These are phyloP conservation scores for Microtus richardsoni DNA, from an alignment of 2,113 vertebrate genomes.

Conservation along the genomic window DNA sequence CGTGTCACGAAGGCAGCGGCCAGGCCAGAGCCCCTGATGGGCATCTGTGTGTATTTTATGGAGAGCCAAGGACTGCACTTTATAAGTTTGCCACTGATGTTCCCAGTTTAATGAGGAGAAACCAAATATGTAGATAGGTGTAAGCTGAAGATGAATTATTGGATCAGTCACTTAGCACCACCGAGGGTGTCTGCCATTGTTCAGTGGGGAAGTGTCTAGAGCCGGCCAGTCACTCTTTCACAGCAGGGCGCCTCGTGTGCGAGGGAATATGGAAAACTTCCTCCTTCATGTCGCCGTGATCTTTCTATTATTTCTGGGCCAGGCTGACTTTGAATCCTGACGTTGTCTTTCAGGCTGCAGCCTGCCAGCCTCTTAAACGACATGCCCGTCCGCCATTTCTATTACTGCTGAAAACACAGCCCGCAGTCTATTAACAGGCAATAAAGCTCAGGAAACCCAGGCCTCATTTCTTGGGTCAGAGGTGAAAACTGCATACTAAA, in stretches of 20 bases:
- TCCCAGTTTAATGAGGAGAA: slow-evolving; percentile 85
- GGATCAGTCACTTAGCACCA: slow-evolving; percentile 89
- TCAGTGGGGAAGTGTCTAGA: slow-evolving; percentile 85
- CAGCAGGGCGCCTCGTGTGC: slow-evolving; percentile 78
- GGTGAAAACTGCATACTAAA: slow-evolving; percentile 91
- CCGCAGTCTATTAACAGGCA: slow-evolving; percentile 93
- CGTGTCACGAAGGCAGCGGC: slow-evolving; percentile 84
- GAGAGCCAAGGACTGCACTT: slow-evolving; percentile 83
- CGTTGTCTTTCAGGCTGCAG: slow-evolving; percentile 87
- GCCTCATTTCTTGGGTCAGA: slow-evolving; percentile 92
- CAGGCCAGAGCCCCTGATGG: slow-evolving; percentile 88
- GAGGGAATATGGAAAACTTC: slow-evolving; percentile 86
- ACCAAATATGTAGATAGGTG: slow-evolving; percentile 87
- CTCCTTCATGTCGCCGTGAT: slow-evolving; percentile 82
- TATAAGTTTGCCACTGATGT: slow-evolving; percentile 86
- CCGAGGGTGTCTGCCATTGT: slow-evolving; percentile 85
- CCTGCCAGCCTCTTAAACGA: slow-evolving; percentile 90
- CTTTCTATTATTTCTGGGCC: slow-evolving; percentile 75
- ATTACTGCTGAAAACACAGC: slow-evolving; percentile 90
- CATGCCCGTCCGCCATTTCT: slow-evolving; percentile 89
- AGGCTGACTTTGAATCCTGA: slow-evolving; percentile 82
- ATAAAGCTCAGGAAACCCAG: slow-evolving; percentile 93
- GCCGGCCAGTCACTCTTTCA: slow-evolving; percentile 78
- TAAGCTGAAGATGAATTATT: slow-evolving; percentile 89
- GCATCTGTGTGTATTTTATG: slow-evolving; percentile 88